Evolutionary conservation across 2,113 vertebrate genomes (phyloP), one percentile per base, ranked within the genome.

Genomic region (Microcebus murinus): DNA sequence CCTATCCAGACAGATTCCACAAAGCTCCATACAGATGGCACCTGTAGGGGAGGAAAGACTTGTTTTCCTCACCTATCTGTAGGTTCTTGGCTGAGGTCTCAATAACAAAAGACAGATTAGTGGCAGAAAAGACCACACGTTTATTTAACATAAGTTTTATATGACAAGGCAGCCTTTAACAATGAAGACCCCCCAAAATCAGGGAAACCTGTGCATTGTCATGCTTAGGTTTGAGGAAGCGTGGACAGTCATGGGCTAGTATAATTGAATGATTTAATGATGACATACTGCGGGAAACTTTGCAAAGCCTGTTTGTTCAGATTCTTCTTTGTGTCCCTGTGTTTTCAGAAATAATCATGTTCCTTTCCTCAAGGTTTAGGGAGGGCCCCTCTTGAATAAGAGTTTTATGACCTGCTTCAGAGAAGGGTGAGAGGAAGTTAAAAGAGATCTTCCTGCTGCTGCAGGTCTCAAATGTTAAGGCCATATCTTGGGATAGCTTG

Each of bases 171-270:
- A 81, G 3, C 7, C 45, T 52, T 67, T 7, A 70, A 48, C 65
- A 73, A 9, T 36, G 18, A 86, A 74, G 13, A 52, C 2, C 12
- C 17, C 27, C 63, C n/a, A 8, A 52, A 80, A 34, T 42, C 8
- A 20, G 3, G 11, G 4, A 59, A 70, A n/a, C 4, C 2, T 79
- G 4, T 39, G 0, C 34, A 31, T 71, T 52, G 29, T 65, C 20
- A n/a, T 25, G 13, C 34, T 4, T 85, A 48, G 20, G n/a, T 55
- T 23, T 15, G 20, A 73, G 48, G 21, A 63, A 55, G 34, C 2
- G 2, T 52, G 2, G 4, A 77, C 9, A 34, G 48, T 11, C 5
- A 1, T 6, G 8, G 17, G 8, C 8, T 11, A 87, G 15, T 29
- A 65, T 3, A 13, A 68, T 7, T n/a, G 34, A 31, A 27, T 15